Base-by-base conservation (phyloP, 2,797 vertebrate genomes). In the Erethizon dorsatum region DNA sequence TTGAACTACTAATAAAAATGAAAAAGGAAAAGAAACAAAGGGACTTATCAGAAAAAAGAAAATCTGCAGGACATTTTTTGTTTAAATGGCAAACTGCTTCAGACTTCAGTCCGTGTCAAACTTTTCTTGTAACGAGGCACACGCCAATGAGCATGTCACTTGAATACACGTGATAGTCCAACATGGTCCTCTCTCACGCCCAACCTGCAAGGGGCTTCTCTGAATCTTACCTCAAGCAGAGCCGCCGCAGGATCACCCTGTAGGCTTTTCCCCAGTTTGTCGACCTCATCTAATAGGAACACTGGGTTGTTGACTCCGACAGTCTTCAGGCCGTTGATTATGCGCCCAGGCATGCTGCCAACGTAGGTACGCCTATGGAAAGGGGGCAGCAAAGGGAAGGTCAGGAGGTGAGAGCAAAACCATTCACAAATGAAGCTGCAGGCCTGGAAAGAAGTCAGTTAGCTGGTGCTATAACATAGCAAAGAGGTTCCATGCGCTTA, bases 221-320 rank as follows among this genome's bases (percentile, higher is more conserved):
- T 47, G 4, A 31, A 24, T 87, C 97, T 98, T 95, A 99, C 99
- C 99, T 99, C 99, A 8, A 99, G 99, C 91, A 99, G 98, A 45
- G 99, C 99, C 41, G 99, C 99, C 6, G 99, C 99, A 33, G 99
- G 99, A 95, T 99, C 99, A 14, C 99, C 99, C 94, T 99, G 99
- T 13, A 99, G 98, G 92, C 99, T 99, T 98, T 99, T 99, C 0
- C 99, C 99, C 77, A 99, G 99, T 97, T 99, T 99, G 98, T 99
- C 99, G 86, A 99, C 99, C 96, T 99, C 99, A 54, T 99, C 99
- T 92, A 99, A 97, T 10, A 99, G 99, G 98, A 99, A 99, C 18
- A 99, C 99, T 0, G 99, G 99, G 97, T 99, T 99, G 98, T 99
- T 99, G 37, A 99, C 99, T 0, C 99, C 99, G 0, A 99, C 99